phyloP scores from a whole-genome alignment of 2,113 vertebrate species.

The human (Homo sapiens) region DNA sequence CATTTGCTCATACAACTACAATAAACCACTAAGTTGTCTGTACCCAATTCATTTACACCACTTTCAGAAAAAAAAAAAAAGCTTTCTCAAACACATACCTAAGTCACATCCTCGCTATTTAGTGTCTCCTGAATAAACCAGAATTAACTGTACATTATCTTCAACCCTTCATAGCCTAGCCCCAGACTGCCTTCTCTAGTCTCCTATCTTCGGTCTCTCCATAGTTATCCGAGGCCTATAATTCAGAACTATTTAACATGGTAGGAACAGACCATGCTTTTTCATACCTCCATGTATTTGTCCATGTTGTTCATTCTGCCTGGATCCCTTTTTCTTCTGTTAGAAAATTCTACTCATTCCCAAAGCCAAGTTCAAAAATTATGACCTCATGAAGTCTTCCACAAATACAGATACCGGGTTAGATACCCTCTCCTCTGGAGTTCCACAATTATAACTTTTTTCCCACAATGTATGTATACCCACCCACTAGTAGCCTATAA shows the following conservation, averaged over 20 bases:
- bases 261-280: neutral
- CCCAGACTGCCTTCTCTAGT: neutral
- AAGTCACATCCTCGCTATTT: neutral
- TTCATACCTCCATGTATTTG: neutral
- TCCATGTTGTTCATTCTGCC: neutral
- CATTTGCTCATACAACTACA: neutral
- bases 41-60: neutral
- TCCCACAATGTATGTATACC: neutral
- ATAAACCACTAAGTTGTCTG: neutral
- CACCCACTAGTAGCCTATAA: neutral
- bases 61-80: neutral
- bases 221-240: neutral
- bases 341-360: conserved; percentile 18
- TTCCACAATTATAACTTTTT: neutral
- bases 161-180: neutral
- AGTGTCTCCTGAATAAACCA: neutral
- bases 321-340: neutral
- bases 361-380: neutral
- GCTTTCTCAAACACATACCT: neutral
- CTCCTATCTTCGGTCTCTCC: neutral
- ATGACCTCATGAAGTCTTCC: conserved; percentile 8
- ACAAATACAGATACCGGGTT: neutral
- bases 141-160: neutral
- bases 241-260: neutral
- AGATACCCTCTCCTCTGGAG: neutral